These are phyloP conservation scores for Sinocyclocheilus anophthalmus DNA, from an alignment of 2,113 vertebrate genomes.

Conservation along the genomic window DNA sequence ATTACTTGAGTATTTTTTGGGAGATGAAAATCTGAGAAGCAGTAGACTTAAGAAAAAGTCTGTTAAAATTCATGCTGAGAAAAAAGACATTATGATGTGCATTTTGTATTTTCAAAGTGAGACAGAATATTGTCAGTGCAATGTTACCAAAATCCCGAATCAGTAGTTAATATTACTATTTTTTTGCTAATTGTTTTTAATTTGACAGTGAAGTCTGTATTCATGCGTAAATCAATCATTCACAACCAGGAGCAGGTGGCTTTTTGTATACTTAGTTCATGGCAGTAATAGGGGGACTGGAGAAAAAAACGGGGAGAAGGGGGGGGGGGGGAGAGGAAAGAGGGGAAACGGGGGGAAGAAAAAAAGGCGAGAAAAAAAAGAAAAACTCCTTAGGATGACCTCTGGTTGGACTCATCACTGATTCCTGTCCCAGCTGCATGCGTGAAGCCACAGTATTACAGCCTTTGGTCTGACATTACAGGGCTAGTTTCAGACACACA, in stretches of 20 bases:
- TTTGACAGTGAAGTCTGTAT: background rate
- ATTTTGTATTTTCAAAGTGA: no score
- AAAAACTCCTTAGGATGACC: constrained; percentile 38
- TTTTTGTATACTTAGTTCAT: background rate
- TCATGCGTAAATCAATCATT: background rate
- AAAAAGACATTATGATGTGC: no score
- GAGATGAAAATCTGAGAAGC: no score
- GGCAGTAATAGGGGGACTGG: no score
- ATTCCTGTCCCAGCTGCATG: background rate
- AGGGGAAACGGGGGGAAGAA: no score
- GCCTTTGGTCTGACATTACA: constrained; percentile 17
- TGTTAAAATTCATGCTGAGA: no score
- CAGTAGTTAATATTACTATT: background rate
- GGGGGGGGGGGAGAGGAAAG: no score
- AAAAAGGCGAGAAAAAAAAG: no score
- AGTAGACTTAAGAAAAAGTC: no score
- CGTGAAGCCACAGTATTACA: constrained; percentile 36
- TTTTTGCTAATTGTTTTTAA: background rate
- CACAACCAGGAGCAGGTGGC: background rate
- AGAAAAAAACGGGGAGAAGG: no score
- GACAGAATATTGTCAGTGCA: background rate
- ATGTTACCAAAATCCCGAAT: background rate
- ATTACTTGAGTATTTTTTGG: no score
- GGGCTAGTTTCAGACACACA: background rate
- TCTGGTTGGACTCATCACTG: background rate